A percentile compares a stretch with the other conserved stretches of the same genome.
Conservation (phyloP, 2,888 invertebrate genomes). For the Artemia sinica region DNA sequence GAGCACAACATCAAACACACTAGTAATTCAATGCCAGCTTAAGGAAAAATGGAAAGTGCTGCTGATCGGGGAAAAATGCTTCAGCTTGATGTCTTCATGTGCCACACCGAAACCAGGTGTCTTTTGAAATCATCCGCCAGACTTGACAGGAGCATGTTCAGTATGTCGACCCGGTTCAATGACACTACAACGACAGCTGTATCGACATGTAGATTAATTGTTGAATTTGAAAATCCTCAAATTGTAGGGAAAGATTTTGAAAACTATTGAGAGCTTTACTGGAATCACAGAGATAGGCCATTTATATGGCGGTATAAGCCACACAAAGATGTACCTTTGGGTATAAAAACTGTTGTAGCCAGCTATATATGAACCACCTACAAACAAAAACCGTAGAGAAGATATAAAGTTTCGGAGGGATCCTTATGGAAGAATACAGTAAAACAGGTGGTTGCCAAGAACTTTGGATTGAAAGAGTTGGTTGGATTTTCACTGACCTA, state of each 20-base stretch:
- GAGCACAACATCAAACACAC: conserved; percentile 94
- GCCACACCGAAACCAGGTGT: conserved; percentile 88
- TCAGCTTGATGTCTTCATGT: conserved; percentile 76
- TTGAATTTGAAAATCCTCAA: conserved; percentile 84
- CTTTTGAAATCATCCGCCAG: conserved; percentile 91
- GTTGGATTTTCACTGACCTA: conserved; percentile 98
- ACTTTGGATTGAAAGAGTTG: conserved; percentile 66
- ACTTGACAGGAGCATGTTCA: conserved; percentile 97
- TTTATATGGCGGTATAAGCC: conserved; percentile 67
- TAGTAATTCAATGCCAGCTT: conserved; percentile 91
- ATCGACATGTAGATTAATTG: conserved; percentile 91
- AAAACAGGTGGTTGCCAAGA: conserved; percentile 52
- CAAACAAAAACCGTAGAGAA: conserved; percentile 66
- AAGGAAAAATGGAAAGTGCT: conserved; percentile 78
- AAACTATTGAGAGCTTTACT: conserved; percentile 79
- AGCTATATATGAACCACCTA: conserved; percentile 93
- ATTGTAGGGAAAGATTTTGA: conserved; percentile 91
- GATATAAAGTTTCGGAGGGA: conserved; percentile 49
- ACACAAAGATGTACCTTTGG: conserved; percentile 64
- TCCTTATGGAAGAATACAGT: conserved; percentile 50
- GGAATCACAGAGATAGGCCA: conserved; percentile 89
- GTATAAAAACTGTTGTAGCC: conserved; percentile 68
- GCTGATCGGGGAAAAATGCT: conserved; percentile 77
- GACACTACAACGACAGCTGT: conserved; percentile 77
- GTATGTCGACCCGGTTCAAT: conserved; percentile 95